Evolutionary conservation across 2,888 invertebrate species (phyloP).

Genomic region (Polylopha cassiicola): DNA sequence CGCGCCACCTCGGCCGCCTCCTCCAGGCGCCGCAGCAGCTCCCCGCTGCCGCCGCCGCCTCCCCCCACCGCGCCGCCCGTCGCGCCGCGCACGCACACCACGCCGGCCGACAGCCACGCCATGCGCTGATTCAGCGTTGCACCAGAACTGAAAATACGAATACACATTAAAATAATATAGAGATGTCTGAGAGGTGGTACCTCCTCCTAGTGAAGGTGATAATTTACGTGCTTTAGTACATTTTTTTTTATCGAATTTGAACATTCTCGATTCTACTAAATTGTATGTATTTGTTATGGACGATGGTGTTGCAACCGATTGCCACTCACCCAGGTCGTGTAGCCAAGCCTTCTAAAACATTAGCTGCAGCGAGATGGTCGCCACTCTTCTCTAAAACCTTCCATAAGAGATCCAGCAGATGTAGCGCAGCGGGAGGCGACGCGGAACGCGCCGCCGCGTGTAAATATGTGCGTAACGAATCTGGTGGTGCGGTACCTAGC

Average conservation of each 20-base stretch:
- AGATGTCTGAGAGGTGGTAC: too few relatives aligned
- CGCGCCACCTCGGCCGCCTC: constrained; percentile 95
- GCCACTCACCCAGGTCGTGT: constrained; percentile 80
- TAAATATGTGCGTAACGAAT: constrained; percentile 87
- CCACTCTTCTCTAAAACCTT: constrained; percentile 95
- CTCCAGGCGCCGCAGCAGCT: constrained; percentile 91
- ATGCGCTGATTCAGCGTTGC: constrained; percentile 88
- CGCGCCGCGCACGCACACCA: constrained; percentile 96
- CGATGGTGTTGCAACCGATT: not conserved
- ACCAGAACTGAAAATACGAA: constrained; percentile 75
- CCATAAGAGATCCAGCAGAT: constrained; percentile 91
- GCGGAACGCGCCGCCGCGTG: constrained; percentile 74
- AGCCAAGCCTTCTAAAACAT: constrained; percentile 91
- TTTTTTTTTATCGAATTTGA: too few relatives aligned
- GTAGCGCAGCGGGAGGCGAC: constrained; percentile 78
- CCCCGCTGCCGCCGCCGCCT: constrained; percentile 80
- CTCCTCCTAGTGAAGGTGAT: too few relatives aligned
- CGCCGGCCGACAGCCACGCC: constrained; percentile 93
- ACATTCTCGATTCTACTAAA: too few relatives aligned
- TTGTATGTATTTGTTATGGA: too few relatives aligned
- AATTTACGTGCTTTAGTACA: too few relatives aligned
- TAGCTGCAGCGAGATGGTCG: constrained; percentile 94
- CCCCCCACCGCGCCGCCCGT: constrained; percentile 79
- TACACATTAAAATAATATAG: not conserved
- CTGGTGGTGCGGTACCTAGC: constrained; percentile 80